Percentiles rank a stretch among this genome's conserved stretches.
Evolutionary conservation across 2,113 vertebrate species (phyloP).

Genomic region (Esox niger): DNA sequence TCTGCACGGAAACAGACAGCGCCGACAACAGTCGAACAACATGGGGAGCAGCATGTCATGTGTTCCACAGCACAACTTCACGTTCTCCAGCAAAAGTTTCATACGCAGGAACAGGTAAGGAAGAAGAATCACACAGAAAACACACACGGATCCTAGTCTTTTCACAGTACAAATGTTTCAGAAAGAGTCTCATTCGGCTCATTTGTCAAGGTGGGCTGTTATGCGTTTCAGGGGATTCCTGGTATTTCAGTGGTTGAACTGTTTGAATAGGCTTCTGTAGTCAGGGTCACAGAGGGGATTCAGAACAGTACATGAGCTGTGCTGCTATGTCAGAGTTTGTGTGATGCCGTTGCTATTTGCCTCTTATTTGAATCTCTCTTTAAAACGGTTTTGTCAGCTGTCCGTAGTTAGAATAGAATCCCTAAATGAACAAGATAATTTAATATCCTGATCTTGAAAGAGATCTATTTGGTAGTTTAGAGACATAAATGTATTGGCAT

Average conservation of each 20-base stretch:
- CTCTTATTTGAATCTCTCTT: constrained; percentile 49
- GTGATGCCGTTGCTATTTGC: constrained; percentile 56
- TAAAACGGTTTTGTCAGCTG: constrained; percentile 57
- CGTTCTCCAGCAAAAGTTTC: constrained; percentile 77
- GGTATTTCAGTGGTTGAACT: constrained; percentile 50
- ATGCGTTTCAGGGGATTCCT: constrained; percentile 45
- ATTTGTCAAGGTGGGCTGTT: constrained; percentile 35
- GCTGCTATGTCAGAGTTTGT: constrained; percentile 30
- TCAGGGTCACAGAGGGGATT: constrained; percentile 37
- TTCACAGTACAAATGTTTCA: constrained; percentile 5
- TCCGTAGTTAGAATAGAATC: constrained; percentile 21
- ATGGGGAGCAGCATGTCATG: constrained; percentile 81
- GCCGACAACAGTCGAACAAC: constrained; percentile 31
- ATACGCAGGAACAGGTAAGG: constrained; percentile 78
- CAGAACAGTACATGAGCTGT: constrained; percentile 30
- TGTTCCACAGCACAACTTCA: constrained; percentile 76
- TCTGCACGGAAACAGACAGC: constrained; percentile 20
- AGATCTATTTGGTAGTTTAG: neutral
- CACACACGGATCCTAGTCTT: constrained; percentile 1
- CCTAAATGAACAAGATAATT: neutral
- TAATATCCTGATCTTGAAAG: neutral
- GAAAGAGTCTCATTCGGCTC: constrained; percentile 7
- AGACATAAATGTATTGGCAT: neutral
- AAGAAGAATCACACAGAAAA: too few species aligned
- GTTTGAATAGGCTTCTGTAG: constrained; percentile 36